phyloP scores from a whole-genome alignment of 2,888 invertebrate species.

The Lasioglossum zephyrum region DNA sequence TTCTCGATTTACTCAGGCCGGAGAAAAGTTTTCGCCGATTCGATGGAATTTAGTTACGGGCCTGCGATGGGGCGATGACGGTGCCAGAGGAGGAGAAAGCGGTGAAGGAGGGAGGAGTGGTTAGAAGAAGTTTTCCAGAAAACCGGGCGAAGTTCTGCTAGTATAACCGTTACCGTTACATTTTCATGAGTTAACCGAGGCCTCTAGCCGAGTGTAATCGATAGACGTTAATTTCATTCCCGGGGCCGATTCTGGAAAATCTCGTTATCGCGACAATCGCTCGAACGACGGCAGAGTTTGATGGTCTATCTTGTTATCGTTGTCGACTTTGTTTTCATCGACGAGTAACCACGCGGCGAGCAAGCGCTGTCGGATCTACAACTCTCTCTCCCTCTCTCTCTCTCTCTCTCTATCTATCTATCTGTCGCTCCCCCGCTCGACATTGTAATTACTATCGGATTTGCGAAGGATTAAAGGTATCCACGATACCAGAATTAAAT shows the following conservation, averaged over 20 bases:
- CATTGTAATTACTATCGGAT: conserved; percentile 15
- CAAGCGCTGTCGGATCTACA: neutral
- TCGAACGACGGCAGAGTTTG: conserved; percentile 16
- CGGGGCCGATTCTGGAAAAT: conserved; percentile 40
- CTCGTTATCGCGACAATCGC: conserved; percentile 50
- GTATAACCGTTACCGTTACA: conserved; percentile 48
- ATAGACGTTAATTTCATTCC: conserved; percentile 61
- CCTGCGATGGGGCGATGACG: neutral
- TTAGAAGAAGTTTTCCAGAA: conserved; percentile 54
- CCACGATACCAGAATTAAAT: neutral
- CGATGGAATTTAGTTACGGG: conserved; percentile 61
- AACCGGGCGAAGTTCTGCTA: conserved; percentile 31
- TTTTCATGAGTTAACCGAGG: conserved; percentile 60
- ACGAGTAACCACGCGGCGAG: neutral
- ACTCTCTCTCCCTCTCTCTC: neutral
- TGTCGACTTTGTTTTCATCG: conserved; percentile 42
- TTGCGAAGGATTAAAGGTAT: neutral
- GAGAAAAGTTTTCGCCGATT: conserved; percentile 58
- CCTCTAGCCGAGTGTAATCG: conserved; percentile 49
- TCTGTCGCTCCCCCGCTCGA: neutral
- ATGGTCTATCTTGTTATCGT: conserved; percentile 41
- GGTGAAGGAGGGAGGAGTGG: neutral
- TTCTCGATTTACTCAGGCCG: conserved; percentile 31
- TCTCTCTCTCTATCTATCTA: neutral
- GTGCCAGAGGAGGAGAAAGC: no score